phyloP scores from a whole-genome alignment of 1,140 invertebrate species.

The Drosophila arawakana region DNA sequence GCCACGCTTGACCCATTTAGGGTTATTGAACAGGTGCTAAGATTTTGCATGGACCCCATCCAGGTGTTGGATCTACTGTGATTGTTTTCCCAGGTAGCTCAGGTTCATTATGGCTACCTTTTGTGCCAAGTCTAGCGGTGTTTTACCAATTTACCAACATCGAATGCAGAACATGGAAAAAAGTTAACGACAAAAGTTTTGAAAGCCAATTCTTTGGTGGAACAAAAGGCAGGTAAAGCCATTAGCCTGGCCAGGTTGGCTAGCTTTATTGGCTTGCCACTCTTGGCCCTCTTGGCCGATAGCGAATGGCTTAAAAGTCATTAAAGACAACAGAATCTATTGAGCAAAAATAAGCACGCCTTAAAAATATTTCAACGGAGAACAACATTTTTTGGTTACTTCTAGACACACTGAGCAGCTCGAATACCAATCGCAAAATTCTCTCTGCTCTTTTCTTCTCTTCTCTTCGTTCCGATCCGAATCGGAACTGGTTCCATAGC shows the following conservation, averaged over 20 bases:
- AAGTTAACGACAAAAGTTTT: constrained; percentile 9
- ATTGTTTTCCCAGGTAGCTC: constrained; percentile 25
- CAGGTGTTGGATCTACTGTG: constrained; percentile 1
- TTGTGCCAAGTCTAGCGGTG: constrained; percentile 32
- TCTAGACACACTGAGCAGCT: constrained; percentile 24
- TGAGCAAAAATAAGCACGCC: constrained; percentile 68
- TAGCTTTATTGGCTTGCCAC: neutral
- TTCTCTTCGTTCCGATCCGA: neutral
- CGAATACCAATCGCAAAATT: constrained; percentile 34
- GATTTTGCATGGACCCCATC: constrained; percentile 19
- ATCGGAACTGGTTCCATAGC: constrained; percentile 4
- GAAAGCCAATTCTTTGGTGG: constrained; percentile 59
- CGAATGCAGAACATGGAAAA: constrained; percentile 8
- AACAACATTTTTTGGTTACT: constrained; percentile 8
- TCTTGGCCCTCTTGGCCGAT: constrained; percentile 20
- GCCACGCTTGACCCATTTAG: constrained; percentile 46
- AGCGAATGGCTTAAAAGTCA: constrained; percentile 65
- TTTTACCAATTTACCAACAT: constrained; percentile 39
- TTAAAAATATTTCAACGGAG: constrained; percentile 60
- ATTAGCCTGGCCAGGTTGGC: constrained; percentile 55
- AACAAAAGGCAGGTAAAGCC: constrained; percentile 73
- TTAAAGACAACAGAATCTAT: constrained; percentile 80
- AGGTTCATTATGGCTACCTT: constrained; percentile 12
- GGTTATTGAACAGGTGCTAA: constrained; percentile 10
- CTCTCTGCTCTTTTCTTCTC: constrained; percentile 2